phyloP scores from a whole-genome alignment of 2,888 invertebrate genomes.

The Eupithecia subumbrata region DNA sequence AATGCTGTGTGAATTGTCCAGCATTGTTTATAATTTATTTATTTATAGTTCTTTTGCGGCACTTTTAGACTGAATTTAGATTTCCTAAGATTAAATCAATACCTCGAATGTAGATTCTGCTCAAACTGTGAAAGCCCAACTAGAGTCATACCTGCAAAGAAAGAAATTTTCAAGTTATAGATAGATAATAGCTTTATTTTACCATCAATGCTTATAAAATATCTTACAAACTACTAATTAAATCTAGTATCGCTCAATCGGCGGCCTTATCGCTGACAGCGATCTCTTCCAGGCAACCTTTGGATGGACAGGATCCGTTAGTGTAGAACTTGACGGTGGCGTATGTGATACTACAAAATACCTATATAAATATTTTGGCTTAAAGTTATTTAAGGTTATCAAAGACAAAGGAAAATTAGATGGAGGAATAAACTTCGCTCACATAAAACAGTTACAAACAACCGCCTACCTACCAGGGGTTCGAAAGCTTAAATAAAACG shows the following conservation, averaged over 20 bases:
- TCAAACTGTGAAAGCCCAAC: background rate
- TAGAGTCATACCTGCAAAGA: slow-evolving; percentile 26
- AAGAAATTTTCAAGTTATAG: slow-evolving; percentile 4
- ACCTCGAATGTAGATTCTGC: background rate
- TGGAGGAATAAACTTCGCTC: background rate
- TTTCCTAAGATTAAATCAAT: background rate
- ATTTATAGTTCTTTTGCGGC: background rate
- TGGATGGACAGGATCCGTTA: too few species aligned
- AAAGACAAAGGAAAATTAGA: background rate
- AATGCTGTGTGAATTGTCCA: too few species aligned
- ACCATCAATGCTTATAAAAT: too few species aligned
- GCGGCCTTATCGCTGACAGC: too few species aligned
- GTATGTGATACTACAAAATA: too few species aligned
- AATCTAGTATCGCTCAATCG: too few species aligned
- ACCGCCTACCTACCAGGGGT: background rate
- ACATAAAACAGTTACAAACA: slow-evolving; percentile 10
- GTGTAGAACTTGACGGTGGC: too few species aligned
- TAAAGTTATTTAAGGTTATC: background rate
- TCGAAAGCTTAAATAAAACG: slow-evolving; percentile 26
- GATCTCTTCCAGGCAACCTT: too few species aligned
- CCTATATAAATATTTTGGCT: too few species aligned
- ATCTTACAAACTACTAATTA: too few species aligned
- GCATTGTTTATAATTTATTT: too few species aligned
- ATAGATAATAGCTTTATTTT: too few species aligned
- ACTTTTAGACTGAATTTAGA: background rate